Percentiles rank a stretch among this genome's conserved stretches.
phyloP scores from a whole-genome alignment of 2,113 vertebrate species.

The Mustela lutreola region DNA sequence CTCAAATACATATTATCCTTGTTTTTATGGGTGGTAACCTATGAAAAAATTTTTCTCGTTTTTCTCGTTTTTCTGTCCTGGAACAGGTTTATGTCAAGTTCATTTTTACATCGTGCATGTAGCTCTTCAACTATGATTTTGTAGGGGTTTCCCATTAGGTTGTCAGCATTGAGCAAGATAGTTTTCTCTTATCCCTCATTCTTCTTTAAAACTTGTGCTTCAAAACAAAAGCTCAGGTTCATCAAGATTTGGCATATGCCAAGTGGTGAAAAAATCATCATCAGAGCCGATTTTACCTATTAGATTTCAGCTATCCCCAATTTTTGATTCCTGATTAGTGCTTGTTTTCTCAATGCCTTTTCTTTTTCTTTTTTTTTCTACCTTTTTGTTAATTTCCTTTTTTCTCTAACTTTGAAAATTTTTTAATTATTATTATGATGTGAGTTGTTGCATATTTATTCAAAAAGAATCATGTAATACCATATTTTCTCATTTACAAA shows the following conservation, averaged over 20 bases:
- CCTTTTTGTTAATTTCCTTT: neutral
- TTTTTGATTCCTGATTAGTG: neutral
- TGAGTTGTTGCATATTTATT: conserved; percentile 61
- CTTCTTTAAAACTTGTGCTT: neutral
- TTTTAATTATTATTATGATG: neutral
- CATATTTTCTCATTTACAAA: neutral
- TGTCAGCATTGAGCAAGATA: neutral
- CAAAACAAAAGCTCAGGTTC: neutral
- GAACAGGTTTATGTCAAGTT: neutral
- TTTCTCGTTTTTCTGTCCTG: neutral
- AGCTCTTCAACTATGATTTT: neutral
- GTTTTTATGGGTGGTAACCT: neutral
- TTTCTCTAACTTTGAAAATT: neutral
- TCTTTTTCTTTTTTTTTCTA: neutral
- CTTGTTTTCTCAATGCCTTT: neutral
- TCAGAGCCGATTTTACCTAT: neutral
- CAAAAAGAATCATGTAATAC: neutral
- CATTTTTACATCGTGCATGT: neutral
- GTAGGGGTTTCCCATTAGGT: neutral
- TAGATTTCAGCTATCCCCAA: neutral
- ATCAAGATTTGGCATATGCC: neutral
- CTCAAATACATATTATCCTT: neutral
- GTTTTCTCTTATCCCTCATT: neutral
- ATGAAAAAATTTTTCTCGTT: neutral
- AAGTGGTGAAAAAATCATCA: neutral